These are phyloP conservation scores for Idaea straminata DNA, from an alignment of 2,888 invertebrate genomes.

Conservation along the genomic window DNA sequence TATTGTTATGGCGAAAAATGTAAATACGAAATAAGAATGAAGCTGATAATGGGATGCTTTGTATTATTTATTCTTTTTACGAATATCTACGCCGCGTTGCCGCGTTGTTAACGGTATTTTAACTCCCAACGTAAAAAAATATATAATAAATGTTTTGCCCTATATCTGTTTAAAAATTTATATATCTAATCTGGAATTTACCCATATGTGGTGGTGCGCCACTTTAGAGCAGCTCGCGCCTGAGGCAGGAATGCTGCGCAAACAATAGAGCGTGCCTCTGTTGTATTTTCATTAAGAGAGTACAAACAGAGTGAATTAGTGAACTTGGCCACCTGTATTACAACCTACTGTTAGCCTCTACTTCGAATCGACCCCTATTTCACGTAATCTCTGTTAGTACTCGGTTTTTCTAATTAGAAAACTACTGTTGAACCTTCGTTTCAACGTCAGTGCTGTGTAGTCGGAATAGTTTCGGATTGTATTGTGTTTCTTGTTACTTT, in stretches of 20 bases:
- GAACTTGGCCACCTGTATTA: constrained; percentile 28
- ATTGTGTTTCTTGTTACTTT: neutral
- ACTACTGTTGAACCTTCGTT: constrained; percentile 9
- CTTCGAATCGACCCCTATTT: constrained; percentile 14
- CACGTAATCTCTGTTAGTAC: neutral
- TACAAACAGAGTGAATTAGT: constrained; percentile 40
- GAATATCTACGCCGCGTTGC: neutral
- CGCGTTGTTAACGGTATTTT: neutral
- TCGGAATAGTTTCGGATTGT: neutral
- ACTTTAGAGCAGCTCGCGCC: constrained; percentile 8
- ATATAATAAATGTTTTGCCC: neutral
- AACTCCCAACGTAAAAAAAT: neutral
- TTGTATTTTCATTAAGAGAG: constrained; percentile 51
- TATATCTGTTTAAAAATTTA: neutral
- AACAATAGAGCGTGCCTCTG: constrained; percentile 38
- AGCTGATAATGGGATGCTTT: constrained; percentile 1
- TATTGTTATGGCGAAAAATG: neutral
- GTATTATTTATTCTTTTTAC: neutral
- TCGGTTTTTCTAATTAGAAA: neutral
- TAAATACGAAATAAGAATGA: neutral
- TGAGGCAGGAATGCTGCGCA: constrained; percentile 25
- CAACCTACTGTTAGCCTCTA: constrained; percentile 19
- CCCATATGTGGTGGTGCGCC: constrained; percentile 2
- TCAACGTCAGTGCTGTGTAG: constrained; percentile 2
- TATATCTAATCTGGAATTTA: neutral